These are phyloP conservation scores for Serranus cabrilla DNA, from an alignment of 2,797 vertebrate genomes.

Conservation along the genomic window DNA sequence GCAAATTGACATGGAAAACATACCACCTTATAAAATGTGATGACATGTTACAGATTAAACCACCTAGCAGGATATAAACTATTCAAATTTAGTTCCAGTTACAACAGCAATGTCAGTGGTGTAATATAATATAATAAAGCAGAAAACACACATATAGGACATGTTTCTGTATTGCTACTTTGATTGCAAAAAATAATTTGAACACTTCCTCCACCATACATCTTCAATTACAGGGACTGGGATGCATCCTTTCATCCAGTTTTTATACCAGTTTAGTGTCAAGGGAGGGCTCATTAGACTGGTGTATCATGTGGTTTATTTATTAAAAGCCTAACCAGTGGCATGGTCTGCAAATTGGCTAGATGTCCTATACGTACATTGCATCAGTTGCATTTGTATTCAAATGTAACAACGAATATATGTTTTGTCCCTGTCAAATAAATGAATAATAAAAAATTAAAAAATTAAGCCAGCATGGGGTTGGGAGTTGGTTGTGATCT, in stretches of 20 bases:
- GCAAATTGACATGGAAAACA: background rate
- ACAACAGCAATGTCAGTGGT: too few species aligned
- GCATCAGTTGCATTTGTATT: too few species aligned
- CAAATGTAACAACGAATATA: too few species aligned
- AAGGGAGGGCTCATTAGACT: background rate
- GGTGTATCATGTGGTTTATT: too few species aligned
- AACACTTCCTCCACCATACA: background rate
- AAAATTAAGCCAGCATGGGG: background rate
- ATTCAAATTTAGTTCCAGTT: background rate
- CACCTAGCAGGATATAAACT: background rate
- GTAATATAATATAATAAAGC: too few species aligned
- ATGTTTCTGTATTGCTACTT: background rate
- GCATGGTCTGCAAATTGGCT: too few species aligned
- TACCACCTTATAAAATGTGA: background rate
- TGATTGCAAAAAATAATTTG: background rate
- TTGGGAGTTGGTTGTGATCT: background rate
- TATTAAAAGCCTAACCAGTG: too few species aligned
- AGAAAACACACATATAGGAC: too few species aligned
- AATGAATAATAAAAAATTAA: too few species aligned
- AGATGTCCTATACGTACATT: too few species aligned
- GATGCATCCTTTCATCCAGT: background rate
- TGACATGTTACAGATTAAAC: background rate
- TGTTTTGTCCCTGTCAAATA: too few species aligned
- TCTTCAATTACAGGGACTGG: background rate
- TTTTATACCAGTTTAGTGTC: background rate